Evolutionary conservation across 2,797 vertebrate species (phyloP).

Genomic region (Rhinophrynus dorsalis): DNA sequence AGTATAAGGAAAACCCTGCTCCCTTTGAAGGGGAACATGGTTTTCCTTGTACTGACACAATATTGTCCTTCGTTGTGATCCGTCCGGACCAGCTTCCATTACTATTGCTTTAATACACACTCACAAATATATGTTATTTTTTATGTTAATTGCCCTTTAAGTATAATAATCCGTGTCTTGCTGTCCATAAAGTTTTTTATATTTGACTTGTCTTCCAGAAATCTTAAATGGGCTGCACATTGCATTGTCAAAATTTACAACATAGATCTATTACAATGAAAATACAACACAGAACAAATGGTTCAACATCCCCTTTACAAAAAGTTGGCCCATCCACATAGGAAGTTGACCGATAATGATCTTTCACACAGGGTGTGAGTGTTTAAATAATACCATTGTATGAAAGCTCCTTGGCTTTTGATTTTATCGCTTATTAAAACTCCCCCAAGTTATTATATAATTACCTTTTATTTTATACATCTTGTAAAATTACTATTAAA

Average conservation of each 20-base stretch:
- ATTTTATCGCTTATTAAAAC: constrained; percentile 21
- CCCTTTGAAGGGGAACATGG: too few species aligned
- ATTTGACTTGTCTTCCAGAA: too few species aligned
- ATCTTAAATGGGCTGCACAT: not conserved
- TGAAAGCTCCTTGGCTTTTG: constrained; percentile 22
- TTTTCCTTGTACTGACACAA: too few species aligned
- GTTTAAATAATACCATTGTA: constrained; percentile 26
- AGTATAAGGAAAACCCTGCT: too few species aligned
- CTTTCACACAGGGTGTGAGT: constrained; percentile 14
- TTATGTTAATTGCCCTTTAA: too few species aligned
- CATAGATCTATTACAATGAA: not conserved
- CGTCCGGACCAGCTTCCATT: too few species aligned
- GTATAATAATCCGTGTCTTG: too few species aligned
- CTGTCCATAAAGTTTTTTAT: too few species aligned
- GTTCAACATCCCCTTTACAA: not conserved
- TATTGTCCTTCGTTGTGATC: too few species aligned
- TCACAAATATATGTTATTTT: too few species aligned
- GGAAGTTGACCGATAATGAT: constrained; percentile 11
- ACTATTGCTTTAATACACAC: too few species aligned
- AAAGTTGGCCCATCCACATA: not conserved
- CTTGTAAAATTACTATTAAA: constrained; percentile 35
- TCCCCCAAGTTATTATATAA: constrained; percentile 40
- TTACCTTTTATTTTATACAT: constrained; percentile 45
- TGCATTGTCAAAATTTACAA: not conserved
- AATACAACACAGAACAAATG: not conserved